Conservation (phyloP, 2,113 vertebrate genomes). For the Hystrix cristata region DNA sequence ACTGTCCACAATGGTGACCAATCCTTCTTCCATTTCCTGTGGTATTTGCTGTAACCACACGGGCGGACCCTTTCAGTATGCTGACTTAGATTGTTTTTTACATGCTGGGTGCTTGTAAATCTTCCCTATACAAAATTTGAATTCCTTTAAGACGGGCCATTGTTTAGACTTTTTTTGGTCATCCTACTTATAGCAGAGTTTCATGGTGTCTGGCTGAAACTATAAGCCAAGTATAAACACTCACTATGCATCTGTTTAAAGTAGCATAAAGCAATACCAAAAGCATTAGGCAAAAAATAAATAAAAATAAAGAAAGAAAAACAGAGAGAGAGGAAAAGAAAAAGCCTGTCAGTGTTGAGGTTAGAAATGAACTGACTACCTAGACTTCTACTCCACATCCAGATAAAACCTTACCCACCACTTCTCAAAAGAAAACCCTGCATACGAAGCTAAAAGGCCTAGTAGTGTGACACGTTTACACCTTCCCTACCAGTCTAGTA, state of each 20-base stretch:
- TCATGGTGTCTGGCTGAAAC: background rate
- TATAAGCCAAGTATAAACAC: background rate
- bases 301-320: background rate
- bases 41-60: background rate
- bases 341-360: background rate
- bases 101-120: background rate
- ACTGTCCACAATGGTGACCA: too few relatives aligned
- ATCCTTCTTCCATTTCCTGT: background rate
- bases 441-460: background rate
- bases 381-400: background rate
- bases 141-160: background rate
- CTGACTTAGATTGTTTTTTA: background rate
- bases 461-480: background rate
- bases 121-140: background rate
- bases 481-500: background rate
- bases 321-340: background rate
- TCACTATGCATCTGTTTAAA: background rate
- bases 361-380: background rate
- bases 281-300: background rate
- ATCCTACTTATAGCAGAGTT: background rate
- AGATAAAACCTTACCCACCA: background rate
- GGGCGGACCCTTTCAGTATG: background rate
- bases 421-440: background rate
- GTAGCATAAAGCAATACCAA: background rate
- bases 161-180: background rate